Conservation (phyloP, 2,113 vertebrate species). For the Microcebus murinus region DNA sequence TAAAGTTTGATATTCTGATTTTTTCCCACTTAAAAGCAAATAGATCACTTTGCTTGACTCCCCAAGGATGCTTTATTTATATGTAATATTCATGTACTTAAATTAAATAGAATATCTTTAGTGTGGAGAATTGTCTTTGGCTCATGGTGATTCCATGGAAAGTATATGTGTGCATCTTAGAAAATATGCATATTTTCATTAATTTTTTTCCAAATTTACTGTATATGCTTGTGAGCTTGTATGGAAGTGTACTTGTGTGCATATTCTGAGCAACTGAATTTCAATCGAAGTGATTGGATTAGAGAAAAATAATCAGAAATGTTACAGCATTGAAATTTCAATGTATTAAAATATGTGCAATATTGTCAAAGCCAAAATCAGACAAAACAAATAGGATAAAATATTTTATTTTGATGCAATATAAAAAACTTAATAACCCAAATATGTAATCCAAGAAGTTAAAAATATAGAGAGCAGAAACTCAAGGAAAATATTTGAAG, state of each 20-base stretch:
- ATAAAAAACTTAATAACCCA: background rate
- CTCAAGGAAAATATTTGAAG: background rate
- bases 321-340: background rate
- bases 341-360: background rate
- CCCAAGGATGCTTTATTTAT: background rate
- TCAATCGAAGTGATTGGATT: background rate
- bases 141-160: fast-evolving
- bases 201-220: background rate
- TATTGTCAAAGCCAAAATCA: background rate
- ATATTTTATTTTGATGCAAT: background rate
- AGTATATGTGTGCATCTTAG: background rate
- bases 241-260: background rate
- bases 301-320: background rate
- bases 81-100: background rate
- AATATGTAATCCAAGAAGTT: background rate
- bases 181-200: background rate
- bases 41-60: background rate
- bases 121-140: background rate
- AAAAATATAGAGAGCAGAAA: background rate
- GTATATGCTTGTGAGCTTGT: background rate
- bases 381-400: background rate
- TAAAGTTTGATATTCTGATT: background rate
- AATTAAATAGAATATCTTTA: background rate
- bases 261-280: background rate
- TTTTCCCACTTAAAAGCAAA: background rate